Conservation (phyloP, 2,797 vertebrate genomes). For the Sparidentex hasta region DNA sequence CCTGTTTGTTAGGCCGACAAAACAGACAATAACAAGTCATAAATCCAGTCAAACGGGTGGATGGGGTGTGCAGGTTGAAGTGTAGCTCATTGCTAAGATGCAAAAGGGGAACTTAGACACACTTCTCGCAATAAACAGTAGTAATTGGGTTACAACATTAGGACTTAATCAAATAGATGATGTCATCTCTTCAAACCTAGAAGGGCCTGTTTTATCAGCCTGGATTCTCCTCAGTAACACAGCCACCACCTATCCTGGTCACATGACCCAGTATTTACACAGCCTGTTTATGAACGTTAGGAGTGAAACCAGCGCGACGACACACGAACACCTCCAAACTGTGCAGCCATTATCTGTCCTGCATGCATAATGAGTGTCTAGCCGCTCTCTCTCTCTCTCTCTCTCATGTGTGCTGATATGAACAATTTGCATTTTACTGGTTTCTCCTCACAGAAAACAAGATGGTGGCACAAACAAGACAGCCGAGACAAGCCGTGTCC, state of each 20-base stretch:
- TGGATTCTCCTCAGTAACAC: conserved; percentile 63
- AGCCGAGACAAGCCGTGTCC: conserved; percentile 51
- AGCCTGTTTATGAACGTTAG: conserved; percentile 75
- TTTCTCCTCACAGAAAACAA: conserved; percentile 69
- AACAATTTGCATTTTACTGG: conserved; percentile 25
- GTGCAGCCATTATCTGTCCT: conserved; percentile 16
- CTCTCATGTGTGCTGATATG: not conserved
- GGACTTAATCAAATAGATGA: conserved; percentile 70
- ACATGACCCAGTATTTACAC: conserved; percentile 84
- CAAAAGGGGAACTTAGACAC: conserved; percentile 18
- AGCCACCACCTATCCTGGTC: conserved; percentile 72
- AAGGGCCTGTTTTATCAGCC: conserved; percentile 63
- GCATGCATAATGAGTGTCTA: not conserved
- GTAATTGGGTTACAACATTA: conserved; percentile 27
- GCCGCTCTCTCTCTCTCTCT: not conserved
- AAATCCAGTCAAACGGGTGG: conserved; percentile 8
- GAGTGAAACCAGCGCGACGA: conserved; percentile 47
- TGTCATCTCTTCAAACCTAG: conserved; percentile 70
- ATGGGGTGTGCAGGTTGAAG: conserved; percentile 1
- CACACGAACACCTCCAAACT: conserved; percentile 23
- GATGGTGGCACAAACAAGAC: conserved; percentile 84
- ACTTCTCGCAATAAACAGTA: not conserved
- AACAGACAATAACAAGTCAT: conserved; percentile 25
- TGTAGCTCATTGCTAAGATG: not conserved
- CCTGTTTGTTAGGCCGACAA: conserved; percentile 2